Evolutionary conservation across 53 echinoderm and acorn worm species (phyloP).

Genomic region (Antedon mediterranea): DNA sequence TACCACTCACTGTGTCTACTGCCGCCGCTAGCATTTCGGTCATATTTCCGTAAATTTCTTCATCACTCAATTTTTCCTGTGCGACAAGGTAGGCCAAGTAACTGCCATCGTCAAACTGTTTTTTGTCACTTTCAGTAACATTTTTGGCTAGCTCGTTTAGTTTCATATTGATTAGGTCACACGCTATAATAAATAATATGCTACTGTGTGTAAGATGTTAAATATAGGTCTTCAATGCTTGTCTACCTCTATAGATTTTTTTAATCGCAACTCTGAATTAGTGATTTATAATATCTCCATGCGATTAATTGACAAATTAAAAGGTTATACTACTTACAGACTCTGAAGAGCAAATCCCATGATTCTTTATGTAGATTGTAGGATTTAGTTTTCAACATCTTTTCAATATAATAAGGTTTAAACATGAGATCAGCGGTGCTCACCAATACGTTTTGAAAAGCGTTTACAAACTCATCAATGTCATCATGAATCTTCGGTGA

Average conservation of each 20-base stretch:
- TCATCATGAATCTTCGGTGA: neutral
- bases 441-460: neutral
- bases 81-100: conserved; percentile 10
- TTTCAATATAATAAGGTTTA: neutral
- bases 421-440: neutral
- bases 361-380: conserved; percentile 4
- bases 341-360: conserved; percentile 10
- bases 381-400: neutral
- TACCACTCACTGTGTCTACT: conserved; percentile 6
- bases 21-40: conserved; percentile 12
- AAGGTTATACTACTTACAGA: conserved; percentile 6
- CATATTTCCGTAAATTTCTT: conserved; percentile 13
- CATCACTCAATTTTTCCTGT: neutral
- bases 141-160: neutral
- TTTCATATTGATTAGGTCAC: neutral
- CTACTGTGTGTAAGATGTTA: too few relatives aligned
- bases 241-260: too few relatives aligned
- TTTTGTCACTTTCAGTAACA: neutral
- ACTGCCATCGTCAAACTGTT: neutral
- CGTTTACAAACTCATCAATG: neutral
- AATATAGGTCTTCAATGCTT: too few relatives aligned
- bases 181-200: neutral
- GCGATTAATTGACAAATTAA: neutral
- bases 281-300: neutral
- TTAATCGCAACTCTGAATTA: too few relatives aligned